Evolutionary conservation across 2,797 vertebrate genomes (phyloP).

Genomic region (Ctenopoma multispine): DNA sequence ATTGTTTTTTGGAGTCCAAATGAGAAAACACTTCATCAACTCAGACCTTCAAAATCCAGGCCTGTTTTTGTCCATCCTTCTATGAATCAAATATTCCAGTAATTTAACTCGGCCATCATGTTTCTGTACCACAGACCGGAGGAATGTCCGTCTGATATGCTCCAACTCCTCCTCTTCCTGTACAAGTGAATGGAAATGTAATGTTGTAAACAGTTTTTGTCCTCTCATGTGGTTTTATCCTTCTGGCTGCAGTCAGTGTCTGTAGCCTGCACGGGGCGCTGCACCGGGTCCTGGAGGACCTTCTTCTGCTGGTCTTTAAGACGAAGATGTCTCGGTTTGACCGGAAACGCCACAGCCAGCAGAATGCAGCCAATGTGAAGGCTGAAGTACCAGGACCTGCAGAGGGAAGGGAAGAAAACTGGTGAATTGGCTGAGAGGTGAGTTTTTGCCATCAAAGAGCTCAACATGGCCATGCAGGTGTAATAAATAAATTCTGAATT

Average conservation of each 20-base stretch:
- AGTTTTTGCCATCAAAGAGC: background rate
- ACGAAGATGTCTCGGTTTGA: constrained; percentile 87
- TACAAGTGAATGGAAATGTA: constrained; percentile 46
- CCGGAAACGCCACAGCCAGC: constrained; percentile 87
- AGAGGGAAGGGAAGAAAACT: background rate
- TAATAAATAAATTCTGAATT: too few relatives aligned
- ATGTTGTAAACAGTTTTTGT: background rate
- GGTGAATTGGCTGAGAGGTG: background rate
- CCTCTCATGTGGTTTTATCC: constrained; percentile 60
- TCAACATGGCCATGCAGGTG: too few relatives aligned
- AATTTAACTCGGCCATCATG: constrained; percentile 11
- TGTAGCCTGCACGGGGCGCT: constrained; percentile 29
- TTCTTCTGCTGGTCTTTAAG: constrained; percentile 66
- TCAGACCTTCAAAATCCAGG: background rate
- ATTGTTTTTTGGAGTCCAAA: constrained; percentile 4
- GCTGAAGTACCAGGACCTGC: constrained; percentile 92
- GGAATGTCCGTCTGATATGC: background rate
- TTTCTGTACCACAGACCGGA: constrained; percentile 24
- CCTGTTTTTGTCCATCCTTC: constrained; percentile 4
- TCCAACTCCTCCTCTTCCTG: constrained; percentile 32
- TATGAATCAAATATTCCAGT: constrained; percentile 34
- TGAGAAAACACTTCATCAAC: constrained; percentile 17
- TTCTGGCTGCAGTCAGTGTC: constrained; percentile 43
- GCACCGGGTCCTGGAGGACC: constrained; percentile 60
- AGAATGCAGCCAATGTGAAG: constrained; percentile 89